Evolutionary conservation across 2,888 invertebrate species (phyloP).

Genomic region (Drepana falcataria): DNA sequence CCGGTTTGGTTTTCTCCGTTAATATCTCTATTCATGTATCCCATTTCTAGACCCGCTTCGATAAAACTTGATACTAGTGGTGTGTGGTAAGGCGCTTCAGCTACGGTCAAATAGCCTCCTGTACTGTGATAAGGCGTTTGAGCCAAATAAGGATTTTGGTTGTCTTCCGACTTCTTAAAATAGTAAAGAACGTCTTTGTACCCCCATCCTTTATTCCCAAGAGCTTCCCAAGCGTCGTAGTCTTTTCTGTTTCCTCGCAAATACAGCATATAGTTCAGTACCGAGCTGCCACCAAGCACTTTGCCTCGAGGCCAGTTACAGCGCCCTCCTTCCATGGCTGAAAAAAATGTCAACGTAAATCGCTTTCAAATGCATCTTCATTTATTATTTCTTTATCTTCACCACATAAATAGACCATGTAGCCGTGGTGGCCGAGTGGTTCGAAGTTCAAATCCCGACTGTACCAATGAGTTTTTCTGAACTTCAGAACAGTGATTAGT

Average conservation of each 20-base stretch:
- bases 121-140: conserved; percentile 88
- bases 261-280: conserved; percentile 95
- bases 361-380: not conserved
- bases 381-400: too few species aligned
- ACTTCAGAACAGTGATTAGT: too few species aligned
- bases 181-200: conserved; percentile 88
- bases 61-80: conserved; percentile 90
- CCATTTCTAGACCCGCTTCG: conserved; percentile 89
- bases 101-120: conserved; percentile 90
- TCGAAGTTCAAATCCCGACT: too few species aligned
- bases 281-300: conserved; percentile 93
- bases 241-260: conserved; percentile 92
- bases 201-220: conserved; percentile 94
- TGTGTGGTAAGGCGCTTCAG: conserved; percentile 92
- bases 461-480: too few species aligned
- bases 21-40: conserved; percentile 91
- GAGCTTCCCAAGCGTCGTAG: conserved; percentile 92
- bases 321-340: conserved; percentile 89
- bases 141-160: conserved; percentile 89
- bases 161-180: conserved; percentile 95
- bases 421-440: too few species aligned
- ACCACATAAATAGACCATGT: too few species aligned
- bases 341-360: conserved; percentile 25
- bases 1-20: conserved; percentile 93
- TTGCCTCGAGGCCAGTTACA: conserved; percentile 96